Conservation (phyloP, 2,797 vertebrate genomes). For the Pteronotus mesoamericanus region DNA sequence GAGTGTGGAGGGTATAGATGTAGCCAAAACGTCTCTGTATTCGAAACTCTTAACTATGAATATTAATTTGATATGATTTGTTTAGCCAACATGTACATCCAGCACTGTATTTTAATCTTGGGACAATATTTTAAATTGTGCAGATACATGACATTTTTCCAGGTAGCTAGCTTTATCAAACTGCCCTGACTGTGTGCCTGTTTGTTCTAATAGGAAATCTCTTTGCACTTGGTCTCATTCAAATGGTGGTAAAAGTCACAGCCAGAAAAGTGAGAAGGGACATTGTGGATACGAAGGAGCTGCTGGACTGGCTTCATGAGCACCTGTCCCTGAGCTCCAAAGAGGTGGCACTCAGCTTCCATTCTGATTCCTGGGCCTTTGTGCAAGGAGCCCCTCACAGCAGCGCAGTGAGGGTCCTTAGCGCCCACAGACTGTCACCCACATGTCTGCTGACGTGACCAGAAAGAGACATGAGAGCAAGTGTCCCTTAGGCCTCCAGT, state of each 20-base stretch:
- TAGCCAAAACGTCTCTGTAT: neutral
- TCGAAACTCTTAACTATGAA: neutral
- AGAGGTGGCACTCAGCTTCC: neutral
- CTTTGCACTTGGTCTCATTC: neutral
- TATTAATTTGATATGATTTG: neutral
- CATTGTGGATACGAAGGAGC: neutral
- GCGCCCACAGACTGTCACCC: neutral
- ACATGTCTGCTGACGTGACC: neutral
- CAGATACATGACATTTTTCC: neutral
- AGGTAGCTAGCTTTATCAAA: neutral
- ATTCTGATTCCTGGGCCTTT: neutral
- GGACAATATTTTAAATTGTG: neutral
- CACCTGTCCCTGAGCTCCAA: neutral
- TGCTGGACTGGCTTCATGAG: neutral
- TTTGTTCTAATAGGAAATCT: neutral
- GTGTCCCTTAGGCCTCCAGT: too few species aligned
- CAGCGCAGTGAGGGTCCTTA: accelerated
- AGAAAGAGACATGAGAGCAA: neutral
- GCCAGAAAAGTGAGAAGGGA: neutral
- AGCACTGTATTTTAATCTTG: neutral
- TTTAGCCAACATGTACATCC: neutral
- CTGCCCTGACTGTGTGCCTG: neutral
- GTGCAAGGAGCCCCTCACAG: neutral
- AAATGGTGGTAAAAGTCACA: neutral
- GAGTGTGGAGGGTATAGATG: neutral